Base-by-base conservation (phyloP, 2,888 invertebrate species). In the Eudasyphora cyanicolor region DNA sequence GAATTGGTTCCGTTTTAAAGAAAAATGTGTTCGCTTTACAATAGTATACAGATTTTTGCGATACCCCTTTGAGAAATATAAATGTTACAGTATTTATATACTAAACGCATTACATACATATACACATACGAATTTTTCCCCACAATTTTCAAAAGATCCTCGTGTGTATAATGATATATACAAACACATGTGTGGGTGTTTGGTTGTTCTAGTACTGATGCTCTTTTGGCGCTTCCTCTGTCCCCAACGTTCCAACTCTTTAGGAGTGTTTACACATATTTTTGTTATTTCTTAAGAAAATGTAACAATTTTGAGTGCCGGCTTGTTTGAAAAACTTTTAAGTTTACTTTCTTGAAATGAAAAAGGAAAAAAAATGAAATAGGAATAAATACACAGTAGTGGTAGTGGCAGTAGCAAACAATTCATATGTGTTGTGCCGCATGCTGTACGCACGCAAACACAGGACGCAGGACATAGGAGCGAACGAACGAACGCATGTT, bases 311-410 rank as follows among this genome's bases (percentile, higher is more conserved):
- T 27, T 27, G 27, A 57, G 24, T 57, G 57, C 27, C 27, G 24
- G 57, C 12, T 27, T 57, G 10, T 57, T 57, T 57, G 27, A 24
- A 57, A 57, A 57, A 57, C 57, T 57, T 57, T 57, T 27, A 57
- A 27, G 57, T 57, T 57, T 57, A 24, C 54, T 54, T 24, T 27
- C 27, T 5, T 51, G 51, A 21, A 21, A 51, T 35, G 10, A 51
- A 27, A 57, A 57, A 38, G 4, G 8, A 32, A 32, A 32, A 32
- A 32, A 4, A 32, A 32, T 6, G 32, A 32, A 49, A 49, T n/a
- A 49, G 49, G 5, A 49, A 4, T 8, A 49, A 8, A 32, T 27
- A 14, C 5, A 57, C 54, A 54, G 12, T 14, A 27, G 24, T 14
- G 14, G 27, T 27, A 27, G 27, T 12, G 27, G 24, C 2, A 27